Base-by-base conservation (phyloP, 1,140 invertebrate species). In the Diorhabda elongata region DNA sequence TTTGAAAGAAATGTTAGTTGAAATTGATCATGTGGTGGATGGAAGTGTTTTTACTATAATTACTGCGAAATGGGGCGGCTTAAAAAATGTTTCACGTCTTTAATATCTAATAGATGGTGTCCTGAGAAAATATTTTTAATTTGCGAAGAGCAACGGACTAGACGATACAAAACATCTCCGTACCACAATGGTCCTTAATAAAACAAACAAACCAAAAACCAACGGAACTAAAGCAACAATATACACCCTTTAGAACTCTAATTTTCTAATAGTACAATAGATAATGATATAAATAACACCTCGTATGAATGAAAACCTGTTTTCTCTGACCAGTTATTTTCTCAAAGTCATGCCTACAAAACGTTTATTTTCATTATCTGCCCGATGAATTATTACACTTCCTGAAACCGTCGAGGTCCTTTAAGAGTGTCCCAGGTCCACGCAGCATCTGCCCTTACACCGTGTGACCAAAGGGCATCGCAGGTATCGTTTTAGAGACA, bases 171-270 rank as follows among this genome's bases (percentile, higher is more conserved):
- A 41, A 8, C 59, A 61, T 43, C 9, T 43, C 26, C 26, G 42
- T 5, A 45, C 26, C 1, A 64, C 58, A 64, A 60, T 63, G 47
- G 56, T 58, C 65, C 60, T 44, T 52, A 68, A 45, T 64, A 69
- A 69, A 69, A 69, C 61, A 69, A 71, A 71, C 64, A 69, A 69
- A 71, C 44, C 41, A 61, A 66, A 69, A 71, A 71, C 70, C 70
- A 66, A 71, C 70, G 70, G 70, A 71, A 71, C 70, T 68, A 71
- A 69, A 66, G 44, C 58, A 59, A 71, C 70, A 71, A 71, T 71
- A 26, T 26, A 26, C 26, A 45, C 61, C 56, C 70, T 52, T 56
- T 47, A 26, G 62, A 66, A 71, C 69, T 71, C 63, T 47, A 71
- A 65, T 57, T 67, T 65, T 68, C 70, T 64, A 62, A 69, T 66